Evolutionary conservation across 2,888 invertebrate species (phyloP).

Genomic region (Boloria selene): DNA sequence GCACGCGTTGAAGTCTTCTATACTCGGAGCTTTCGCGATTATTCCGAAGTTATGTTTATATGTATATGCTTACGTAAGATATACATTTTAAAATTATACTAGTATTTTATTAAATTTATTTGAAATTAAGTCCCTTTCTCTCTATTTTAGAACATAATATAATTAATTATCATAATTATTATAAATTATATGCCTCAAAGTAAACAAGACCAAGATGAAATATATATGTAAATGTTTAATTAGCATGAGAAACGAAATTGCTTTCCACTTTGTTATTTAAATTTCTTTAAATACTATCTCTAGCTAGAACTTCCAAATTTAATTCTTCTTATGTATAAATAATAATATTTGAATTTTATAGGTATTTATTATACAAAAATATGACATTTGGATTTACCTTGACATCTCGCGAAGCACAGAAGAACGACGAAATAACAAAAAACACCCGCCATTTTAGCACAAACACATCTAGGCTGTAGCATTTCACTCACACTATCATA

Average conservation of each 20-base stretch:
- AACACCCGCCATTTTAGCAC: slow-evolving; percentile 51
- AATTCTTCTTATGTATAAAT: not conserved
- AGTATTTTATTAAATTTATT: too few relatives aligned
- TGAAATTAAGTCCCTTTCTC: too few relatives aligned
- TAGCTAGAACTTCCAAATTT: not conserved
- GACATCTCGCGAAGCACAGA: slow-evolving; percentile 65
- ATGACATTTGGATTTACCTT: slow-evolving; percentile 61
- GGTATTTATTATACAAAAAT: not conserved
- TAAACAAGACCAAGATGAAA: too few relatives aligned
- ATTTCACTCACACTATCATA: slow-evolving; percentile 63
- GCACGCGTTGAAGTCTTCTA: slow-evolving; percentile 60
- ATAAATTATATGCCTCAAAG: too few relatives aligned
- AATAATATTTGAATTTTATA: not conserved
- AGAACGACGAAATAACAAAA: slow-evolving; percentile 41
- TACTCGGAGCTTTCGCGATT: slow-evolving; percentile 38
- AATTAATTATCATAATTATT: too few relatives aligned
- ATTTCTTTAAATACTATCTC: too few relatives aligned
- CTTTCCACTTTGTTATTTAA: too few relatives aligned
- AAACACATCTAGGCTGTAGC: slow-evolving; percentile 60
- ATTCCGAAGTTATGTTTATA: slow-evolving; percentile 3
- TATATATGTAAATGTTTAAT: too few relatives aligned
- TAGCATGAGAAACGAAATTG: too few relatives aligned
- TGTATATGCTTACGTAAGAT: not conserved
- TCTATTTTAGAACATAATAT: too few relatives aligned
- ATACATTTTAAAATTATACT: too few relatives aligned